Evolutionary conservation across 2,888 invertebrate genomes (phyloP), one percentile per base, ranked within the genome.

Genomic region (Lutraria lutraria): DNA sequence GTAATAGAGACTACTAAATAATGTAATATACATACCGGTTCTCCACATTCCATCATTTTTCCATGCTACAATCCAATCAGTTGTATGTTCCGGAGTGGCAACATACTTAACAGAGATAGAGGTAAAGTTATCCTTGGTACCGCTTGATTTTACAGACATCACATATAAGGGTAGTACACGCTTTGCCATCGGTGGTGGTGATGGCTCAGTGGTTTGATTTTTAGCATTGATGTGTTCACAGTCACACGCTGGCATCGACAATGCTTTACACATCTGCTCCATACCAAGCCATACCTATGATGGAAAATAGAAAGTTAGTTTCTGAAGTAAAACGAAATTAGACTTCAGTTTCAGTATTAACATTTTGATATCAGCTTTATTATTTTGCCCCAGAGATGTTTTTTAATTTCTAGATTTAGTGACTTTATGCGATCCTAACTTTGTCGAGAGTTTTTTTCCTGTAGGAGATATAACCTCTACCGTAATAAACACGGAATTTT

Each of bases 41-140:
- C 91, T 83, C 76, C 87, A 87, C 81, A 88, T 91, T 63, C 90
- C 90, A 16, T 90, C 91, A 86, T 90, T 90, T 52, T 76, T 87
- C n/a, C 89, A 29, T 10, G 87, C 80, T 12, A 82, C 86, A 43
- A 91, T 80, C 91, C 91, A 91, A 25, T 90, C 90, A 1, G 88
- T 88, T 3, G 90, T 91, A 72, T 90, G 90, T 43, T 89, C 90
- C 31, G 87, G 79, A 6, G 89, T 84, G 15, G 89, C 90, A 15
- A 86, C 82, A 34, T 91, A 91, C 19, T 60, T 54, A 0, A 91
- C 81, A 10, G 88, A 79, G 6, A 91, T 63, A 31, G 68, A 79
- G 15, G 90, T 87, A 21, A 83, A 54, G 29, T 81, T 83, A 0
- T 54, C 56, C 19, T 52, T 53, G 31, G 86, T 10, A 13, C 88